Conservation (phyloP, 1,140 invertebrate genomes). For the Vollenhovia emeryi region DNA sequence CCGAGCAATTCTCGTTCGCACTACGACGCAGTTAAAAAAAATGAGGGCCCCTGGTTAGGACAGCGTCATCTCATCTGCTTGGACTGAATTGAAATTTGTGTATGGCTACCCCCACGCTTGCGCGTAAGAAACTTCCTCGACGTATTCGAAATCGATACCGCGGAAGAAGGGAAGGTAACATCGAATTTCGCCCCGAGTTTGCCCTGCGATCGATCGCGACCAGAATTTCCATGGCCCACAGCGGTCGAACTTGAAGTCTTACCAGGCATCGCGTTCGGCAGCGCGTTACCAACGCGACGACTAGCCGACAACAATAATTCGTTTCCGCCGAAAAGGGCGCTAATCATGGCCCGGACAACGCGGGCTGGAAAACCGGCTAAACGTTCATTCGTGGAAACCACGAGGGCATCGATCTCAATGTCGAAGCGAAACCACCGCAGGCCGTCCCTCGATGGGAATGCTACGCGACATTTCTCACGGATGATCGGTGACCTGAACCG, state of each 20-base stretch:
- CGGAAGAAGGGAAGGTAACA: conserved; percentile 5
- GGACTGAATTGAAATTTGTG: conserved; percentile 10
- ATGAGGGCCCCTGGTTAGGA: background rate
- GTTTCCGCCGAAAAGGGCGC: conserved; percentile 73
- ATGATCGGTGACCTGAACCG: background rate
- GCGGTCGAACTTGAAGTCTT: conserved; percentile 52
- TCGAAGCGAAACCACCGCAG: conserved; percentile 22
- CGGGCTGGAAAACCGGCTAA: conserved; percentile 63
- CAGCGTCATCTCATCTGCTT: conserved; percentile 4
- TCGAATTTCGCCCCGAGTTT: conserved; percentile 41
- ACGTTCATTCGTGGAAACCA: conserved; percentile 68
- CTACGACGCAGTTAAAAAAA: background rate
- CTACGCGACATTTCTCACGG: background rate
- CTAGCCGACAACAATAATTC: conserved; percentile 73
- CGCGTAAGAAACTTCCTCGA: conserved; percentile 43
- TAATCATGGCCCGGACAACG: conserved; percentile 68
- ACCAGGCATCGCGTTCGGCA: conserved; percentile 18
- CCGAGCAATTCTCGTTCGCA: background rate
- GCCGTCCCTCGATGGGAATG: conserved; percentile 20
- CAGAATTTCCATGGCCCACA: conserved; percentile 35
- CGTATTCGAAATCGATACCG: conserved; percentile 20
- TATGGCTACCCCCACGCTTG: conserved; percentile 69
- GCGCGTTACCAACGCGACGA: conserved; percentile 79
- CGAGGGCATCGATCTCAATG: conserved; percentile 69
- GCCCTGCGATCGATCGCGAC: conserved; percentile 62